Base-by-base conservation (phyloP, 2,888 invertebrate genomes). In the Macrophya alboannulata region DNA sequence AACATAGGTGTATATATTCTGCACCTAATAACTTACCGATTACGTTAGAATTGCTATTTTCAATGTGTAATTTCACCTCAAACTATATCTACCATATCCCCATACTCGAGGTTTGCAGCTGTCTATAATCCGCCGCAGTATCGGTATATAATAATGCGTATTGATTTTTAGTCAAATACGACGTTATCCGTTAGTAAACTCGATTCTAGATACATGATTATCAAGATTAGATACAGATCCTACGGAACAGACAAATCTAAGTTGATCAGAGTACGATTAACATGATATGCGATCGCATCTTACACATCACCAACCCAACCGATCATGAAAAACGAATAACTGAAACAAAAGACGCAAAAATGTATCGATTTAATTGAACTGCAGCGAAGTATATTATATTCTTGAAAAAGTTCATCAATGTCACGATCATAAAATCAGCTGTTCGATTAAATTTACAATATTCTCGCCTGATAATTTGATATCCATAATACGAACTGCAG, bases 101-200 rank as follows among this genome's bases (percentile, higher is more conserved):
- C n/a, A n/a, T n/a, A n/a, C n/a, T n/a, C n/a, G n/a, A n/a, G n/a
- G n/a, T n/a, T n/a, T n/a, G n/a, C n/a, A n/a, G n/a, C n/a, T n/a
- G n/a, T n/a, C n/a, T n/a, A n/a, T n/a, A n/a, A n/a, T n/a, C n/a
- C n/a, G n/a, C n/a, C n/a, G n/a, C n/a, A n/a, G 62, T 62, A 62
- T 62, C 25, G 62, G n/a, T n/a, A 25, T n/a, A 10, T 51, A 51
- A 51, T 51, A 8, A 4, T 8, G n/a, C 4, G 6, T 2, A 62
- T 62, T 62, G 62, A 62, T 62, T 62, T 62, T 25, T 25, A 62
- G 62, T 25, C 25, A 25, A 62, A 62, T 25, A n/a, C n/a, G n/a
- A 51, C 17, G 6, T 25, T 62, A 21, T 62, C n/a, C n/a, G 62
- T 0, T 62, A 9, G 21, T 62, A 25, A 62, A 62, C 25, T 62